Evolutionary conservation across 1,140 invertebrate species (phyloP).

Genomic region (Bactericera cockerelli): DNA sequence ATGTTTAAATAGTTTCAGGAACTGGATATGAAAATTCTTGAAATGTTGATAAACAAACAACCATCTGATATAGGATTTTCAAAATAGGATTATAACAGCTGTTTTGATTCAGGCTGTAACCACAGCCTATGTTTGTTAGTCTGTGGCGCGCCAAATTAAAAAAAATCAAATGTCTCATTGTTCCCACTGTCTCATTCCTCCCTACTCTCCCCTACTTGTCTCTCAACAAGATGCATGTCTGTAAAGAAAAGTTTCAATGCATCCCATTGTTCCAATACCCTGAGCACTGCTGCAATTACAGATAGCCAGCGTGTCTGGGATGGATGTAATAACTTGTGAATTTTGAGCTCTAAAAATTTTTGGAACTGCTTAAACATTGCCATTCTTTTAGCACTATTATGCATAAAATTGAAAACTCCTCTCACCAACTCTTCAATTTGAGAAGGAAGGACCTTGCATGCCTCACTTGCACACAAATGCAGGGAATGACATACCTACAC

Average conservation of each 20-base stretch:
- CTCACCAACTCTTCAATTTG: slow-evolving; percentile 24
- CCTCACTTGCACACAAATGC: slow-evolving; percentile 26
- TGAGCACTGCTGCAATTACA: slow-evolving; percentile 26
- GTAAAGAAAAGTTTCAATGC: slow-evolving; percentile 26
- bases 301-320: slow-evolving; percentile 29
- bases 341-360: slow-evolving; percentile 24
- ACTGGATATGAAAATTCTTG: too few relatives aligned
- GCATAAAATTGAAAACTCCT: slow-evolving; percentile 18
- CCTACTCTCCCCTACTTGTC: too few relatives aligned
- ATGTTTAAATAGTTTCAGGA: too few relatives aligned
- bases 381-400: slow-evolving; percentile 16
- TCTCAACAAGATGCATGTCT: slow-evolving; percentile 22
- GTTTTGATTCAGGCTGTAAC: too few relatives aligned
- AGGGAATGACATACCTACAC: slow-evolving; percentile 29
- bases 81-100: too few relatives aligned
- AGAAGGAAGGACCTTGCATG: slow-evolving; percentile 27
- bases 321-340: too few relatives aligned
- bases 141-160: too few relatives aligned
- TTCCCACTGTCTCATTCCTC: too few relatives aligned
- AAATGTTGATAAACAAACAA: too few relatives aligned
- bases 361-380: slow-evolving; percentile 27
- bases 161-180: too few relatives aligned
- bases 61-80: too few relatives aligned
- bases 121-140: too few relatives aligned
- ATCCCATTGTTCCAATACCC: slow-evolving; percentile 26